Evolutionary conservation across 35 echinoderm and acorn worm genomes (phyloP).

Genomic region (Lytechinus variegatus): DNA sequence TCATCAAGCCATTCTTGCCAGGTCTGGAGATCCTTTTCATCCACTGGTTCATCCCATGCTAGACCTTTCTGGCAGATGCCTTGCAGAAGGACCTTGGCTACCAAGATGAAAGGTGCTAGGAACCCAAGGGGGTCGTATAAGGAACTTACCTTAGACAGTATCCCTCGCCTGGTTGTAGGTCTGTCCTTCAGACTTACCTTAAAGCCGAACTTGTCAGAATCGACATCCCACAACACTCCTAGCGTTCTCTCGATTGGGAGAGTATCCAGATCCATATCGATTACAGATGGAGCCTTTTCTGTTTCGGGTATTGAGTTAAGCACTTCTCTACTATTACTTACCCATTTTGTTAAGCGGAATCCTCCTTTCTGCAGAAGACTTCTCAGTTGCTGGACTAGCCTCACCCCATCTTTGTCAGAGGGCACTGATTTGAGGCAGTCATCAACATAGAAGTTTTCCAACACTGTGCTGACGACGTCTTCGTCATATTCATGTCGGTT

Average conservation of each 20-base stretch:
- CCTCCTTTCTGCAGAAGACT: neutral
- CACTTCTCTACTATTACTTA: constrained; percentile 48
- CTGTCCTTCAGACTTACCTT: constrained; percentile 1
- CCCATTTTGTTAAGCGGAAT: constrained; percentile 52
- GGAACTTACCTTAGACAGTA: constrained; percentile 62
- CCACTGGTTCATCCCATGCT: neutral
- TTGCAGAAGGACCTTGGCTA: too few relatives aligned
- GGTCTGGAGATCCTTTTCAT: neutral
- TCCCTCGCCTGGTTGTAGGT: constrained; percentile 54
- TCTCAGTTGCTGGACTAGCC: neutral
- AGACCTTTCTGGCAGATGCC: too few relatives aligned
- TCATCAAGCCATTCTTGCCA: constrained; percentile 69
- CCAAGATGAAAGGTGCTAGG: too few relatives aligned
- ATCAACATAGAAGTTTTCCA: constrained; percentile 63
- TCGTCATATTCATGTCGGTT: constrained; percentile 6
- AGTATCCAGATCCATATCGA: constrained; percentile 17
- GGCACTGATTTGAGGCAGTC: constrained; percentile 61
- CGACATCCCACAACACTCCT: constrained; percentile 37
- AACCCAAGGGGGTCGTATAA: constrained; percentile 70
- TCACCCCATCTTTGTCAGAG: constrained; percentile 40
- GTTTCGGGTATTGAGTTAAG: constrained; percentile 9
- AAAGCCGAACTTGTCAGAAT: constrained; percentile 62
- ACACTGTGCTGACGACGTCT: neutral
- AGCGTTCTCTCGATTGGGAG: constrained; percentile 51
- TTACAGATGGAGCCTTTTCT: constrained; percentile 24